Evolutionary conservation across 2,888 invertebrate species (phyloP).

Genomic region (Drosophila eohydei): DNA sequence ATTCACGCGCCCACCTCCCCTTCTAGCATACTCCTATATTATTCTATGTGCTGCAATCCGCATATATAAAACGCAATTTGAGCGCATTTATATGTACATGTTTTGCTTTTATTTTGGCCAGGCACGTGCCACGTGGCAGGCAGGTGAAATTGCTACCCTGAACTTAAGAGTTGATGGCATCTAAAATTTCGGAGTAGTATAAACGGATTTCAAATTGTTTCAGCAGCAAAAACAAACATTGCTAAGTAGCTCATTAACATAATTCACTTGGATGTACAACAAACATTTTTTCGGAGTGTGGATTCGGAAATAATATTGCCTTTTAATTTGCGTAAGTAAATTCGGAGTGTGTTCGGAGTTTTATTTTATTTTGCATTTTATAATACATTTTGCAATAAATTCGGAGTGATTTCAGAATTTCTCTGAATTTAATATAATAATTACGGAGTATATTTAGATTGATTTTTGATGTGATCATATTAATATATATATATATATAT

Average conservation of each 20-base stretch:
- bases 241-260: neutral
- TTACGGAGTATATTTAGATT: too few species aligned
- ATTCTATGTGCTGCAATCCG: slow-evolving; percentile 18
- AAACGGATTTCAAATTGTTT: slow-evolving; percentile 3
- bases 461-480: too few species aligned
- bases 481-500: too few species aligned
- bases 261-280: neutral
- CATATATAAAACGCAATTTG: slow-evolving; percentile 22
- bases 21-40: slow-evolving; percentile 4
- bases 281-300: neutral
- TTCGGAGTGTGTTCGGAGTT: too few species aligned
- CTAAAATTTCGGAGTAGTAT: slow-evolving; percentile 23
- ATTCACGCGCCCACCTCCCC: slow-evolving; percentile 8
- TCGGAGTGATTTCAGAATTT: neutral
- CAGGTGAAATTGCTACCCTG: slow-evolving; percentile 17
- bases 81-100: neutral
- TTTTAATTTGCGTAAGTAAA: too few species aligned
- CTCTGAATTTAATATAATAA: too few species aligned
- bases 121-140: slow-evolving; percentile 68
- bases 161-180: slow-evolving; percentile 27
- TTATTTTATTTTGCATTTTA: too few species aligned
- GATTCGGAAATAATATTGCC: too few species aligned
- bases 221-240: neutral
- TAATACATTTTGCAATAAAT: neutral
- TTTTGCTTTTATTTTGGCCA: slow-evolving; percentile 14